Evolutionary conservation across 2,113 vertebrate genomes (phyloP).

Genomic region (Dolichotis patagonum): DNA sequence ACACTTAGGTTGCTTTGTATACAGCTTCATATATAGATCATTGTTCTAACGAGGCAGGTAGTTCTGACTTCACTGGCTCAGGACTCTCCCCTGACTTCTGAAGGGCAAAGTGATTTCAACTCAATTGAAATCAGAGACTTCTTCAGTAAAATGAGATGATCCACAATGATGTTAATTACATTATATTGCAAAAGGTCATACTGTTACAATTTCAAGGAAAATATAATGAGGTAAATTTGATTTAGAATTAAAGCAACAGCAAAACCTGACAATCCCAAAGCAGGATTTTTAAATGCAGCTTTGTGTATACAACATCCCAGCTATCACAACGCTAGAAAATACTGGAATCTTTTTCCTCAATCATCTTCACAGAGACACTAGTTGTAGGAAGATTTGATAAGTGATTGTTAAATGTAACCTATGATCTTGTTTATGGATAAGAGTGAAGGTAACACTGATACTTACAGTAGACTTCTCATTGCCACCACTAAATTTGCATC

Average conservation of each 20-base stretch:
- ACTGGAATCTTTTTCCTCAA: not conserved
- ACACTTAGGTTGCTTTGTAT: not conserved
- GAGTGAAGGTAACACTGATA: not conserved
- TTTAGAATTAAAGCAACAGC: not conserved
- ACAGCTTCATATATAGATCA: not conserved
- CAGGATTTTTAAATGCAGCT: not conserved
- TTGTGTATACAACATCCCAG: not conserved
- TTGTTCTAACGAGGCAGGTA: not conserved
- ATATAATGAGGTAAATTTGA: not conserved
- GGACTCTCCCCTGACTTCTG: not conserved
- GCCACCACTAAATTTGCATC: conserved; percentile 87
- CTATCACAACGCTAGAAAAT: not conserved
- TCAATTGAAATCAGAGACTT: not conserved
- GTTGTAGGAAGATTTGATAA: not conserved
- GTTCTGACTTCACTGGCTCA: not conserved
- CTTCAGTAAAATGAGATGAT: conserved; percentile 8
- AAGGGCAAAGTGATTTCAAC: not conserved
- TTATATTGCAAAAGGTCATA: not conserved
- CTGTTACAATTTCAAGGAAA: not conserved
- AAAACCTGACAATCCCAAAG: not conserved
- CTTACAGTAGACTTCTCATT: conserved; percentile 88
- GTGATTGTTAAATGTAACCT: not conserved
- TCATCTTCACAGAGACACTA: not conserved
- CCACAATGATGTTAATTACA: not conserved
- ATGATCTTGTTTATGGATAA: not conserved